A percentile compares a stretch with the other conserved stretches of the same genome.
Conservation (phyloP, 92 coral and sea anemone genomes). For the Pocillopora grandis region DNA sequence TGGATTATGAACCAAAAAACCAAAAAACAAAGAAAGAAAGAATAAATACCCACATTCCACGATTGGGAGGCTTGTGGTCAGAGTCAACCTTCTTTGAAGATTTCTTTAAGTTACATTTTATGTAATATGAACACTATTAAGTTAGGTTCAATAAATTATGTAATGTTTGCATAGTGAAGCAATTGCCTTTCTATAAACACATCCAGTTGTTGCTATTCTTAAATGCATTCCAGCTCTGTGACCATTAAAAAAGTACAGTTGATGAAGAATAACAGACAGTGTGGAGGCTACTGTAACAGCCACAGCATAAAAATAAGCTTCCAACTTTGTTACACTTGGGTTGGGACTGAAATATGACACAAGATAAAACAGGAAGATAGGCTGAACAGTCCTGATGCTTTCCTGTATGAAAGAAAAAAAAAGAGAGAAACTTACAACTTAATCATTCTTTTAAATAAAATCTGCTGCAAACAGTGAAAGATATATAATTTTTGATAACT, state of each 20-base stretch:
- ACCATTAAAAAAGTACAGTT: conserved; percentile 57
- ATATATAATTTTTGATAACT: not conserved
- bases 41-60: too few relatives aligned
- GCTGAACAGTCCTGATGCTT: conserved; percentile 53
- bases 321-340: conserved; percentile 45
- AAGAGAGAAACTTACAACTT: not conserved
- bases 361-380: conserved; percentile 65
- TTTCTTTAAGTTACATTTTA: too few relatives aligned
- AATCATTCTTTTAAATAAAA: not conserved
- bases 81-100: not conserved
- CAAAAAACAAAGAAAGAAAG: too few relatives aligned
- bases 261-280: conserved; percentile 61
- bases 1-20: too few relatives aligned
- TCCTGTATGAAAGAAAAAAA: conserved; percentile 43
- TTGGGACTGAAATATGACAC: conserved; percentile 71
- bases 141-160: not conserved
- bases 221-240: conserved; percentile 78
- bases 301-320: conserved; percentile 70
- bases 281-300: conserved; percentile 48
- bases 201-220: conserved; percentile 67
- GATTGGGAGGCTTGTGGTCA: too few relatives aligned
- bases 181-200: conserved; percentile 77
- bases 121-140: not conserved
- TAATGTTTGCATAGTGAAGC: too few relatives aligned
- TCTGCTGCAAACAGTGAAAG: not conserved